Percentiles rank a stretch among this genome's conserved stretches.
phyloP scores from a whole-genome alignment of 2,888 invertebrate genomes.

The Caenorhabditis sp. region DNA sequence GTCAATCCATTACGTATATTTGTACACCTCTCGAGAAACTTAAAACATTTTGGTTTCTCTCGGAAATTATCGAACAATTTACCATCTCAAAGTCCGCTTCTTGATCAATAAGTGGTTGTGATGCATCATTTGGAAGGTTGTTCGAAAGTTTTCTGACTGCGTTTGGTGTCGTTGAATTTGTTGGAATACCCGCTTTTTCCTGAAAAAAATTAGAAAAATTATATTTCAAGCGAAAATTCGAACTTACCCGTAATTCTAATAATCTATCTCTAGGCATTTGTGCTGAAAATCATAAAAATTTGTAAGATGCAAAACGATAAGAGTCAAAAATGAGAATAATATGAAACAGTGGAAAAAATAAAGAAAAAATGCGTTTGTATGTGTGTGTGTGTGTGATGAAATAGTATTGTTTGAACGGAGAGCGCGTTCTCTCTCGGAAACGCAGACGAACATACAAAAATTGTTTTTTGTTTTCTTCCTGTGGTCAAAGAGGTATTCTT shows the following conservation, averaged over 20 bases:
- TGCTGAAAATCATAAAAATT: background rate
- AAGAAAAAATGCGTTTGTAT: conserved; percentile 1
- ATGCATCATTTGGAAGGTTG: conserved; percentile 7
- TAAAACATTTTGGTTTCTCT: background rate
- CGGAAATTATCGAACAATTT: background rate
- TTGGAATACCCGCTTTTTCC: conserved; percentile 28
- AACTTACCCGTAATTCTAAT: conserved; percentile 28
- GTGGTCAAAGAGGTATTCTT: conserved; percentile 6
- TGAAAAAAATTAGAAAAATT: conserved; percentile 7
- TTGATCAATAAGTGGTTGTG: conserved; percentile 33
- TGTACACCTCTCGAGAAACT: conserved; percentile 36
- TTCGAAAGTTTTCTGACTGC: conserved; percentile 1
- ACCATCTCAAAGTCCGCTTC: conserved; percentile 39
- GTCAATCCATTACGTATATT: conserved; percentile 24
- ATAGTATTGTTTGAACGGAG: conserved; percentile 14
- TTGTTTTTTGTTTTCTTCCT: background rate
- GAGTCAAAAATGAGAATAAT: background rate
- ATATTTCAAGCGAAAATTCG: background rate
- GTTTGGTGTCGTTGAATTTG: background rate
- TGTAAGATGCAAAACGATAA: background rate
- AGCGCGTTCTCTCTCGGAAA: conserved; percentile 7
- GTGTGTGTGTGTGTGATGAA: background rate
- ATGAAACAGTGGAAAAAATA: background rate
- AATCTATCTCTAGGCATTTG: conserved; percentile 42
- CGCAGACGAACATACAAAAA: background rate